These are phyloP conservation scores for Apodemia duryi DNA, from an alignment of 2,888 invertebrate species.

Conservation along the genomic window DNA sequence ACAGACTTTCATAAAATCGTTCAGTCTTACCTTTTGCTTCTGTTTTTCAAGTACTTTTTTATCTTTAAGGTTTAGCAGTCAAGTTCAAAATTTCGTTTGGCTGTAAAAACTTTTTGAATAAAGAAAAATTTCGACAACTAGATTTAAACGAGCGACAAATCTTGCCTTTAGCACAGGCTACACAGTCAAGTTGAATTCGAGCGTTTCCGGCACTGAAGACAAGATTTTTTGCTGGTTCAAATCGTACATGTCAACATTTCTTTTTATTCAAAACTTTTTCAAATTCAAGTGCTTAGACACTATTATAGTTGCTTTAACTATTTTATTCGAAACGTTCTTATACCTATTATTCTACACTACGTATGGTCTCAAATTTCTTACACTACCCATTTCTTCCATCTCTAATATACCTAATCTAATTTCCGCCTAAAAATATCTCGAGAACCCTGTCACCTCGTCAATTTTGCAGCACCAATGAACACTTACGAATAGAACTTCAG, in stretches of 20 bases:
- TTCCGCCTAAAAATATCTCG: slow-evolving; percentile 34
- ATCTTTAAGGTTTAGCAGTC: not conserved
- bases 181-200: not conserved
- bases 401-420: slow-evolving; percentile 33
- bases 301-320: too few relatives aligned
- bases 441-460: slow-evolving; percentile 60
- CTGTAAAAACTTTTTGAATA: not conserved
- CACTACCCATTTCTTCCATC: not conserved
- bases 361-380: not conserved
- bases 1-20: not conserved
- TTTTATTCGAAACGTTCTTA: not conserved
- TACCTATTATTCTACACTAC: not conserved
- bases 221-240: not conserved
- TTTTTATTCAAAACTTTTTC: too few relatives aligned
- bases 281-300: too few relatives aligned
- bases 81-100: not conserved
- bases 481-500: slow-evolving; percentile 42
- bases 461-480: slow-evolving; percentile 68
- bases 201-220: not conserved
- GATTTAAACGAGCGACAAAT: not conserved
- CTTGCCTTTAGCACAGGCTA: not conserved
- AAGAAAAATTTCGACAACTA: too few relatives aligned
- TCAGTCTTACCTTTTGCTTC: not conserved
- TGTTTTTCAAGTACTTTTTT: not conserved
- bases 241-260: too few relatives aligned